These are phyloP conservation scores for Sebastes itinus DNA, from an alignment of 2,797 vertebrate genomes.

Conservation along the genomic window DNA sequence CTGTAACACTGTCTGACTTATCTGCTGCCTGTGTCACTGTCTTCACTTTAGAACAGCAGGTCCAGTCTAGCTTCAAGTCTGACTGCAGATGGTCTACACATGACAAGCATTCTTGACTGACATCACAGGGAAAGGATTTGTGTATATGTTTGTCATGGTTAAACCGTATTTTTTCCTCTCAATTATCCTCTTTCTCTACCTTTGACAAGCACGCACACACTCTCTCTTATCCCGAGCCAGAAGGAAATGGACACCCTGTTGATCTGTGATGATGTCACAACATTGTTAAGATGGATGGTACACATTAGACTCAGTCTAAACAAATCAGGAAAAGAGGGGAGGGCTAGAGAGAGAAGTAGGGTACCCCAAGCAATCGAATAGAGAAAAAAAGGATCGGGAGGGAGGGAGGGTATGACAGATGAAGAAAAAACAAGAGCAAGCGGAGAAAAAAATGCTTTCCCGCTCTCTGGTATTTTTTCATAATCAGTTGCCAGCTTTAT, in stretches of 20 bases:
- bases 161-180: background rate
- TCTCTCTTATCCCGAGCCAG: slow-evolving; percentile 46
- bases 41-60: background rate
- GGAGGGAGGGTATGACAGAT: background rate
- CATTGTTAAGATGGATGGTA: slow-evolving; percentile 51
- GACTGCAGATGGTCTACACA: slow-evolving; percentile 49
- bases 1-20: background rate
- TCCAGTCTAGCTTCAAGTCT: background rate
- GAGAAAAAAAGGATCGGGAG: background rate
- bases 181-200: background rate
- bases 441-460: background rate
- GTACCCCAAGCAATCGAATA: background rate
- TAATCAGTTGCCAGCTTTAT: background rate
- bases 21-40: background rate
- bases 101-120: slow-evolving; percentile 18
- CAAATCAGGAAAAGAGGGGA: slow-evolving; percentile 38
- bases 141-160: background rate
- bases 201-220: background rate
- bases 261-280: slow-evolving; percentile 62
- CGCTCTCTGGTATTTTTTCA: slow-evolving; percentile 5
- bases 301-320: slow-evolving; percentile 60
- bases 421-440: background rate
- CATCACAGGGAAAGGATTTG: slow-evolving; percentile 9
- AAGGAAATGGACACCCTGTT: slow-evolving; percentile 48
- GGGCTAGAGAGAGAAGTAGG: background rate